These are phyloP conservation scores for Rostratula benghalensis DNA, from an alignment of 2,113 vertebrate genomes.

Conservation along the genomic window DNA sequence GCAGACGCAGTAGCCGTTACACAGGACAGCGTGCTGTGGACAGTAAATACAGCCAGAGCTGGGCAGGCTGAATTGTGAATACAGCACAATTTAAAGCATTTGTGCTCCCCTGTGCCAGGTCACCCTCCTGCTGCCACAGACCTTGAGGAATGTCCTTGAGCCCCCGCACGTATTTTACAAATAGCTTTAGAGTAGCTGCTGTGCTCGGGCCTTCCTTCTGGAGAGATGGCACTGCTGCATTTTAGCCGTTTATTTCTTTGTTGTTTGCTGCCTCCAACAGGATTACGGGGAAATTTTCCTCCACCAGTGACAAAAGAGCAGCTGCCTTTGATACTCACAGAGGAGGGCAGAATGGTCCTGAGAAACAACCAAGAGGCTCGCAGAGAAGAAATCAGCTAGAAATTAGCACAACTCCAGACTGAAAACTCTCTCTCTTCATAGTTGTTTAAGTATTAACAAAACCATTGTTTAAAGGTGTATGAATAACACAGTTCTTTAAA, in stretches of 20 bases:
- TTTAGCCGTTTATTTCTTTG: conserved; percentile 57
- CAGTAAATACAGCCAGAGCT: neutral
- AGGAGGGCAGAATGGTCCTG: neutral
- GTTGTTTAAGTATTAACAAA: neutral
- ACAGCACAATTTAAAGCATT: neutral
- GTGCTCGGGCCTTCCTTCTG: neutral
- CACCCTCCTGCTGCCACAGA: neutral
- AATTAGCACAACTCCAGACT: neutral
- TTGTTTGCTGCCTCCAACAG: conserved; percentile 79
- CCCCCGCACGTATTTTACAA: neutral
- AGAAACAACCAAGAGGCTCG: neutral
- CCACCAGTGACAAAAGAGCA: neutral
- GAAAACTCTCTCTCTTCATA: neutral
- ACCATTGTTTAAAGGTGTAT: neutral
- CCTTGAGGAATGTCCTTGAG: neutral
- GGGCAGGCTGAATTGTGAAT: neutral
- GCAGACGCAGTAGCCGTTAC: neutral
- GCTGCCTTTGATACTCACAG: neutral
- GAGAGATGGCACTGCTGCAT: neutral
- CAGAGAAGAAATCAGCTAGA: neutral
- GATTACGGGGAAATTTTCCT: conserved; percentile 51
- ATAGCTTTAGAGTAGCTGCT: neutral
- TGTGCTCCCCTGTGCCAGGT: neutral
- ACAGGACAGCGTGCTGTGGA: fast-evolving
- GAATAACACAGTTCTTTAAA: neutral